A percentile compares a stretch with the other conserved stretches of the same genome.
These are phyloP conservation scores for Alosa sapidissima DNA, from an alignment of 2,797 vertebrate species.

Conservation along the genomic window DNA sequence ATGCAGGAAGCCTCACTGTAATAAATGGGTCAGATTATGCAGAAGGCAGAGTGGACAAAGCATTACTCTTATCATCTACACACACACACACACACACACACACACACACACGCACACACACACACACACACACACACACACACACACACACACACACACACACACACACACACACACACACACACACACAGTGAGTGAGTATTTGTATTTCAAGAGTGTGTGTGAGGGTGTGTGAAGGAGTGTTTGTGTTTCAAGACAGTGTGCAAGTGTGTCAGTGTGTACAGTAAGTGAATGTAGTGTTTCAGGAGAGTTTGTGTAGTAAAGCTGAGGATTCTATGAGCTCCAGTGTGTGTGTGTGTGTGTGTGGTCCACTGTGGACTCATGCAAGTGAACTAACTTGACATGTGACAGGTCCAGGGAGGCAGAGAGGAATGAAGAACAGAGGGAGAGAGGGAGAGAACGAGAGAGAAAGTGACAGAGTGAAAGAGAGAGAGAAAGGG, in stretches of 20 bases:
- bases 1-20: background rate
- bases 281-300: background rate
- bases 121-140: slow-evolving; percentile 12
- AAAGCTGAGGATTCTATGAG: too few relatives aligned
- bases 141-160: slow-evolving; percentile 11
- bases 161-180: background rate
- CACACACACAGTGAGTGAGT: background rate
- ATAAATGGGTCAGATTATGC: slow-evolving; percentile 5
- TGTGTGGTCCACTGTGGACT: background rate
- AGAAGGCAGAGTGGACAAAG: background rate
- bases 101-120: slow-evolving; percentile 12
- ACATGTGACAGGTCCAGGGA: too few relatives aligned
- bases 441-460: too few relatives aligned
- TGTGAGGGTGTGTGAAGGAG: background rate
- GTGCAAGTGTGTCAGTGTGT: background rate
- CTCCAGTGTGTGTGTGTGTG: background rate
- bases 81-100: background rate
- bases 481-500: too few relatives aligned
- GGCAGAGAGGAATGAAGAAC: too few relatives aligned
- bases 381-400: too few relatives aligned
- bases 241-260: background rate
- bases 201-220: background rate
- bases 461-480: too few relatives aligned
- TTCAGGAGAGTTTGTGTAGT: background rate
- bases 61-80: background rate